These are phyloP conservation scores for Macaria liturata DNA, from an alignment of 2,888 invertebrate genomes.

Conservation along the genomic window DNA sequence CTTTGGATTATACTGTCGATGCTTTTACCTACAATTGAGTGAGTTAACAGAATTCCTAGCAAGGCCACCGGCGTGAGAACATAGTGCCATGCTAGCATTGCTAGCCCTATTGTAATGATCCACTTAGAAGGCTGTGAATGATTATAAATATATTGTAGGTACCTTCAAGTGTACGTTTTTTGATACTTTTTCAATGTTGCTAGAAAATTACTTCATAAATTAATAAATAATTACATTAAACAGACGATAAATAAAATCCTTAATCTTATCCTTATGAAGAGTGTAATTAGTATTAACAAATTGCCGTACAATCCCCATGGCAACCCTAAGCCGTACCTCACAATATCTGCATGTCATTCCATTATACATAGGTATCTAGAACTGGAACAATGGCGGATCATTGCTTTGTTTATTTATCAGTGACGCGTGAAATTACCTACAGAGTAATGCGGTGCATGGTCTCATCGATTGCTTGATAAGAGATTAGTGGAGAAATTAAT, in stretches of 20 bases:
- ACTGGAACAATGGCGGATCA: constrained; percentile 45
- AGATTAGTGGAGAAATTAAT: constrained; percentile 4
- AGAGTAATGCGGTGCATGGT: constrained; percentile 41
- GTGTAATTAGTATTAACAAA: no score
- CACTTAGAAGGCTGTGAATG: constrained; percentile 1
- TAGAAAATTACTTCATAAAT: no score
- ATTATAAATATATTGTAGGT: no score
- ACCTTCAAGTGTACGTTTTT: no score
- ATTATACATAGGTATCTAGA: constrained; percentile 5
- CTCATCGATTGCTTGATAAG: constrained; percentile 27
- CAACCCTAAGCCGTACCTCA: not conserved
- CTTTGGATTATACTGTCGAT: no score
- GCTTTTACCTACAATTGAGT: constrained; percentile 30
- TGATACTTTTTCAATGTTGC: no score
- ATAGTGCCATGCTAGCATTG: constrained; percentile 20
- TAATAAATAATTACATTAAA: no score
- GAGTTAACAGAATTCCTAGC: constrained; percentile 35
- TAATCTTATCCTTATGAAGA: no score
- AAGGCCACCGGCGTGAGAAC: constrained; percentile 44
- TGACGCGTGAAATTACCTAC: constrained; percentile 64
- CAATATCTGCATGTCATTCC: constrained; percentile 10
- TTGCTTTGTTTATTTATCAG: constrained; percentile 58
- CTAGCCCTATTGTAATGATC: constrained; percentile 21
- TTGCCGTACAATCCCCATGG: not conserved
- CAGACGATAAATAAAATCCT: no score